These are phyloP conservation scores for Setophaga kirtlandii DNA, from an alignment of 2,113 vertebrate genomes.

Conservation along the genomic window DNA sequence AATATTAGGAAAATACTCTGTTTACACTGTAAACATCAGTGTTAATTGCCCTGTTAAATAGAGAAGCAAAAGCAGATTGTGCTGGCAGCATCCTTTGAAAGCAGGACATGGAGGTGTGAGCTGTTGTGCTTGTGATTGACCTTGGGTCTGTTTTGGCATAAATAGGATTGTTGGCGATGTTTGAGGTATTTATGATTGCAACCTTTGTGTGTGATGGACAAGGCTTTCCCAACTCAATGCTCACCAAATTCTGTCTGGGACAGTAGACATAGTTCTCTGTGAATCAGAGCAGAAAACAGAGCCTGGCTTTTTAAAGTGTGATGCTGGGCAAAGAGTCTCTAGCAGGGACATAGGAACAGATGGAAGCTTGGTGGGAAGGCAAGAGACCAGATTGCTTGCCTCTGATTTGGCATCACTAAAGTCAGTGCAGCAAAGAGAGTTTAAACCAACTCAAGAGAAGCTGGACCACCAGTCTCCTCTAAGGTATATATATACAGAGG, in stretches of 20 bases:
- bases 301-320: neutral
- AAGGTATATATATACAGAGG: neutral
- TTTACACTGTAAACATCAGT: neutral
- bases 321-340: neutral
- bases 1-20: neutral
- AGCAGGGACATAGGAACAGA: constrained; percentile 27
- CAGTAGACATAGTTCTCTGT: neutral
- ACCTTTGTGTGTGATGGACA: neutral
- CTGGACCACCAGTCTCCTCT: neutral
- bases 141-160: neutral
- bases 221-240: neutral
- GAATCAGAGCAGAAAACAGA: constrained; percentile 41
- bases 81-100: neutral
- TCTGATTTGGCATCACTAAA: constrained; percentile 3
- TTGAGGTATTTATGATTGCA: neutral
- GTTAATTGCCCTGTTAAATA: neutral
- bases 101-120: neutral
- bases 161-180: neutral
- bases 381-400: constrained; percentile 41
- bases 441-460: neutral
- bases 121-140: neutral
- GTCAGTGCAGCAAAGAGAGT: constrained; percentile 1
- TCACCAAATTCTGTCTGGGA: neutral
- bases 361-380: neutral
- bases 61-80: neutral